Percentiles rank a stretch among this genome's conserved stretches.
These are phyloP conservation scores for Mus spicilegus DNA, from an alignment of 2,113 vertebrate genomes.

Conservation along the genomic window DNA sequence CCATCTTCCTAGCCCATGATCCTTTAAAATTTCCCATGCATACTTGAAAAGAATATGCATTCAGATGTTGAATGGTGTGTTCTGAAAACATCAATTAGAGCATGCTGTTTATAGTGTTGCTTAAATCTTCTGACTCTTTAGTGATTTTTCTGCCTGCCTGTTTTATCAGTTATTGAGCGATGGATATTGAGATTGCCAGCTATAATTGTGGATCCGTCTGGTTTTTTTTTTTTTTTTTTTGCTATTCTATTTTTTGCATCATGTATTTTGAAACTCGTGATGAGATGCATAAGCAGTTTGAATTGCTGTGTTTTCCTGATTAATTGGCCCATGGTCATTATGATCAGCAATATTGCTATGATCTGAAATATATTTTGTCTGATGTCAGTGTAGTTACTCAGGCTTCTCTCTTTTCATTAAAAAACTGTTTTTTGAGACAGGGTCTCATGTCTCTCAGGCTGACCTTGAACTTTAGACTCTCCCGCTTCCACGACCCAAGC, in stretches of 20 bases:
- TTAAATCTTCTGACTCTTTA: neutral
- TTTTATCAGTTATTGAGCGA: slow-evolving; percentile 39
- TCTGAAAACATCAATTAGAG: slow-evolving; percentile 50
- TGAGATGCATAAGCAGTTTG: neutral
- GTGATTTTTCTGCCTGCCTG: slow-evolving; percentile 49
- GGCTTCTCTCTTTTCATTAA: neutral
- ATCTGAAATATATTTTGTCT: neutral
- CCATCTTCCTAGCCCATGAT: neutral
- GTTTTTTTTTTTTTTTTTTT: neutral
- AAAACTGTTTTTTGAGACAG: neutral
- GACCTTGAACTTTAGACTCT: neutral
- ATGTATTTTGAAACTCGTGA: neutral
- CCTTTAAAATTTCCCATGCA: neutral
- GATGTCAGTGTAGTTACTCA: neutral
- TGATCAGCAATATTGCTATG: neutral
- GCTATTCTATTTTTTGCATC: neutral
- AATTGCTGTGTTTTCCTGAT: neutral
- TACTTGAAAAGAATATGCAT: slow-evolving; percentile 41
- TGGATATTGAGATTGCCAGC: neutral
- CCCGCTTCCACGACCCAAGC: too few relatives aligned
- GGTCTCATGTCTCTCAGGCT: neutral
- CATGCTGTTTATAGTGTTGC: slow-evolving; percentile 29
- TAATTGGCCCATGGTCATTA: neutral
- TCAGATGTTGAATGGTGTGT: slow-evolving; percentile 14
- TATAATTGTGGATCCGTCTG: neutral